Base-by-base conservation (phyloP, 2,113 vertebrate species). In the Otus sunia region DNA sequence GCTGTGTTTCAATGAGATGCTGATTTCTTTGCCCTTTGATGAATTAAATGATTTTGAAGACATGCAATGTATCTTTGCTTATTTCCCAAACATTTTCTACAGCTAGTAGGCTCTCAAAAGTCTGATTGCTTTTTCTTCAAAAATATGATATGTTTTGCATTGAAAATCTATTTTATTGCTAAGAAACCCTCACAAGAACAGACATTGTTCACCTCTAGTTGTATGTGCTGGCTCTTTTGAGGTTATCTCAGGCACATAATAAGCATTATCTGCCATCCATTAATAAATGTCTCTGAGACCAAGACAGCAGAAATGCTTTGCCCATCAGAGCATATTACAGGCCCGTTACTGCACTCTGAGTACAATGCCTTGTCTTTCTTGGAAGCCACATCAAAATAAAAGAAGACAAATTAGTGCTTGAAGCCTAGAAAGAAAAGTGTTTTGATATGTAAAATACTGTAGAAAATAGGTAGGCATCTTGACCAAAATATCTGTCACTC, bases 101-200 rank as follows among this genome's bases (percentile, higher is more conserved):
- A 58, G 22, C 26, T 92, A 55, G 39, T 71, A 78, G 17, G 12
- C 39, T 91, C 52, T 94, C 66, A 93, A 80, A 84, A 23, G 27
- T 63, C 66, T 68, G 27, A 60, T 92, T 92, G 49, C 30, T 41
- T 83, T 96, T 96, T 74, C 56, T 96, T 96, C 23, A 74, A 95
- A 95, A 69, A 88, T 67, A 36, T 79, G 21, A 83, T 79, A 59
- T 17, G 88, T 92, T 96, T 96, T 90, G 78, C 79, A 88, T 63
- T 49, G 90, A 97, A 96, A 92, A 89, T 94, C 63, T 63, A 94
- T 92, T 97, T 93, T 97, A 95, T 92, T 96, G 73, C 75, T 94
- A 92, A 62, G 95, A 97, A 97, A 90, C 36, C 49, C 47, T 78
- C 82, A 80, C 34, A 93, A 92, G 80, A 91, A 72, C 45, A 92